Percentiles rank a stretch among this genome's conserved stretches.
Evolutionary conservation across 1,140 invertebrate species (phyloP).

Genomic region (Drosophila busckii): DNA sequence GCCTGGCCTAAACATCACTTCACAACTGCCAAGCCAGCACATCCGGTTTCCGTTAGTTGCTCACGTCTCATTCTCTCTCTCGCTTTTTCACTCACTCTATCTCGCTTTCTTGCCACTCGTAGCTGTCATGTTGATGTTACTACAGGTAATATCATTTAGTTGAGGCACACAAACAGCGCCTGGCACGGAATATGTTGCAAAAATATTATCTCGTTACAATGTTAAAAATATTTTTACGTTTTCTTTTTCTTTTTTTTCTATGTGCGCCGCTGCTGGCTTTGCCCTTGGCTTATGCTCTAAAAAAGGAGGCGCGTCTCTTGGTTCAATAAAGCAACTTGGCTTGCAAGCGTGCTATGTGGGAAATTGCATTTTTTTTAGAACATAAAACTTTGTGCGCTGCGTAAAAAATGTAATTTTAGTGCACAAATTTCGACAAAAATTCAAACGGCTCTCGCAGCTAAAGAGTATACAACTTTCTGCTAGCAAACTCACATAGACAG

Average conservation of each 20-base stretch:
- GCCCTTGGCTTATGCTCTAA: conserved; percentile 67
- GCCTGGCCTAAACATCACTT: conserved; percentile 68
- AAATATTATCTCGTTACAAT: conserved; percentile 75
- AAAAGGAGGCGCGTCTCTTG: conserved; percentile 69
- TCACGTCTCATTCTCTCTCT: conserved; percentile 20
- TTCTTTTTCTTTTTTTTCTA: conserved; percentile 13
- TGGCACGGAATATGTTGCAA: conserved; percentile 56
- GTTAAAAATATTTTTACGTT: conserved; percentile 39
- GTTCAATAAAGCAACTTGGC: too few species aligned
- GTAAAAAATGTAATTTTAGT: too few species aligned
- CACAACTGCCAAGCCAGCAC: conserved; percentile 73
- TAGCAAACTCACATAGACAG: conserved; percentile 4
- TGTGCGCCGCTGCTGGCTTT: conserved; percentile 47
- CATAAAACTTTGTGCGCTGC: too few species aligned
- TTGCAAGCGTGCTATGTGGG: too few species aligned
- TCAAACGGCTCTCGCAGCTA: too few species aligned
- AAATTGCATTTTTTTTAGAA: too few species aligned
- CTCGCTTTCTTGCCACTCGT: not conserved
- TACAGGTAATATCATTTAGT: conserved; percentile 75
- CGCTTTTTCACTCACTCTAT: conserved; percentile 1
- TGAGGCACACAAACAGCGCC: conserved; percentile 38
- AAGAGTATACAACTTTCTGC: too few species aligned
- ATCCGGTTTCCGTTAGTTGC: conserved; percentile 73
- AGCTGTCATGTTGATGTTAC: conserved; percentile 71
- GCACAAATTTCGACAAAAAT: too few species aligned